These are phyloP conservation scores for Parotia lawesii DNA, from an alignment of 2,113 vertebrate species.

Conservation along the genomic window DNA sequence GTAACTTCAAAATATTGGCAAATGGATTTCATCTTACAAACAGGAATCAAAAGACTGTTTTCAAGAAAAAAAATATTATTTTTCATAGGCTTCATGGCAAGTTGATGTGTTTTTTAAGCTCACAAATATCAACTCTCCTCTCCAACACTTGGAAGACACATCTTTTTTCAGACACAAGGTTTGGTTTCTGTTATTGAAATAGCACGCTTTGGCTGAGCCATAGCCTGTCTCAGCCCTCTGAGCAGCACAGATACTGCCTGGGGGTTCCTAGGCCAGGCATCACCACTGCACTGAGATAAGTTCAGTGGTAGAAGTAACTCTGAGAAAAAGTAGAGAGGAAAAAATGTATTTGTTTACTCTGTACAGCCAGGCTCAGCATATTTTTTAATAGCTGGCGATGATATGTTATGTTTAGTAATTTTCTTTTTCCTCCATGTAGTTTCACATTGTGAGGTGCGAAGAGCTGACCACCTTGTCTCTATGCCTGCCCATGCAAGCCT, in stretches of 20 bases:
- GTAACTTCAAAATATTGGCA: constrained; percentile 12
- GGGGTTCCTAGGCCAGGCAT: not conserved
- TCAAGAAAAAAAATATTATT: constrained; percentile 2
- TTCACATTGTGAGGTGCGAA: not conserved
- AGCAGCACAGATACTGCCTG: not conserved
- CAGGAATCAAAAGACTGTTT: not conserved
- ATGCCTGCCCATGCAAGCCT: not conserved
- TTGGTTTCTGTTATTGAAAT: constrained; percentile 1
- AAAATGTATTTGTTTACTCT: not conserved
- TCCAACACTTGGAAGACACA: not conserved
- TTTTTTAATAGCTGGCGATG: not conserved
- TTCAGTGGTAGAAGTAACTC: not conserved
- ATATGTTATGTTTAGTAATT: rapidly evolving
- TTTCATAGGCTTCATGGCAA: not conserved
- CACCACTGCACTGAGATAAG: not conserved
- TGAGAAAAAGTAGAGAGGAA: not conserved
- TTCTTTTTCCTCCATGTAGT: not conserved
- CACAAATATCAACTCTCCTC: not conserved
- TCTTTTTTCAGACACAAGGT: not conserved
- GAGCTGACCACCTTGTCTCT: not conserved
- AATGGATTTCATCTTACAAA: not conserved
- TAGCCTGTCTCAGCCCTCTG: not conserved
- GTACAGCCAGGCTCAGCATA: rapidly evolving
- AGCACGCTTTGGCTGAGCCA: not conserved
- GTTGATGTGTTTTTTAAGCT: not conserved